Percentiles rank a stretch among this genome's conserved stretches.
Conservation (phyloP, 2,888 invertebrate species). For the Chrysolina haemoptera region DNA sequence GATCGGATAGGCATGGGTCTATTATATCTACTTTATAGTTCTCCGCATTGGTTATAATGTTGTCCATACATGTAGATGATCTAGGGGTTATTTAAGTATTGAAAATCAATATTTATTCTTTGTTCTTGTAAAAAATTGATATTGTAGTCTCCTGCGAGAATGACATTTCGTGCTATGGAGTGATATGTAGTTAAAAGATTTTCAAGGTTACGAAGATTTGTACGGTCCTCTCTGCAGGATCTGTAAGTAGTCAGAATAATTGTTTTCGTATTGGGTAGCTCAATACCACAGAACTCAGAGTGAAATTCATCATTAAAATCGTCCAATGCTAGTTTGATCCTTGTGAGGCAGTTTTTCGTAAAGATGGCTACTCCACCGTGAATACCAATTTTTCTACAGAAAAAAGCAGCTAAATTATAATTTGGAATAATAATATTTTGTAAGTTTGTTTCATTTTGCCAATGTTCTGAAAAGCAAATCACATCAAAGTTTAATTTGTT, state of each 20-base stretch:
- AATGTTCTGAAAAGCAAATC: conserved; percentile 19
- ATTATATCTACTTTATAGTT: no score
- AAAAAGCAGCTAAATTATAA: conserved; percentile 15
- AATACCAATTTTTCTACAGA: conserved; percentile 17
- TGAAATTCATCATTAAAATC: conserved; percentile 15
- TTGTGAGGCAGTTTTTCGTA: conserved; percentile 18
- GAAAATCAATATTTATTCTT: no score
- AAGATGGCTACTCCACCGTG: conserved; percentile 20
- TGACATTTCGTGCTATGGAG: not conserved
- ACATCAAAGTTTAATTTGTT: conserved; percentile 30
- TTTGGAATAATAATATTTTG: conserved; percentile 5
- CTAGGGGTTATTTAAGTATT: no score
- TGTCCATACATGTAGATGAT: no score
- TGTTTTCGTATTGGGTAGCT: conserved; percentile 8
- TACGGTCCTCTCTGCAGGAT: conserved; percentile 4
- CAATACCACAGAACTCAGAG: conserved; percentile 20
- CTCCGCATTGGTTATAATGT: no score
- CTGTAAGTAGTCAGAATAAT: conserved; percentile 11
- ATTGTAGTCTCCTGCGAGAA: no score
- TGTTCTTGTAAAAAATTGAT: no score
- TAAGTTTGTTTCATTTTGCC: conserved; percentile 17
- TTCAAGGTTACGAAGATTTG: conserved; percentile 1
- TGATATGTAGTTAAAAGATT: conserved; percentile 14
- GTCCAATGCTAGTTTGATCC: conserved; percentile 5
- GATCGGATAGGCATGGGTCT: no score